Conservation (phyloP, 2,113 vertebrate genomes). For the Campylomormyrus tamandua region DNA sequence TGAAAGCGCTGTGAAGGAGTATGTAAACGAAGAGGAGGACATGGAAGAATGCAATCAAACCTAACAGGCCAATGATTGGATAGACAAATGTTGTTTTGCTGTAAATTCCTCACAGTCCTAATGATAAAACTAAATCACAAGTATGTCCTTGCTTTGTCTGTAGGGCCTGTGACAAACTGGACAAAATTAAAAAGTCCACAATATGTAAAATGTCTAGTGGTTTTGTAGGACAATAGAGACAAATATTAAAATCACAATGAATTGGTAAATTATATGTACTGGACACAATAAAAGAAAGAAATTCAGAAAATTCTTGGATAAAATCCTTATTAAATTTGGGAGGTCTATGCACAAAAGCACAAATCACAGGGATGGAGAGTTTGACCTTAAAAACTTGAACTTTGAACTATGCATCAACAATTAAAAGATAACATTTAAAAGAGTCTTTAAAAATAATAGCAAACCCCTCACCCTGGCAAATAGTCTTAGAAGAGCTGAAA, state of each 20-base stretch:
- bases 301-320: neutral
- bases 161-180: neutral
- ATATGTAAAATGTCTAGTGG: neutral
- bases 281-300: neutral
- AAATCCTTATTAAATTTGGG: neutral
- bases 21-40: neutral
- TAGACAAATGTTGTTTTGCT: neutral
- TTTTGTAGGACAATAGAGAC: neutral
- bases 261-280: neutral
- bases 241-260: neutral
- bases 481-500: no score
- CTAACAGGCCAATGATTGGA: neutral
- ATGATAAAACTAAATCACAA: neutral
- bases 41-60: neutral
- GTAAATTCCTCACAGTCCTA: neutral
- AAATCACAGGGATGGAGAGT: neutral
- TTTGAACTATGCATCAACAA: neutral
- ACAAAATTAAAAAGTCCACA: neutral
- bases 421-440: neutral
- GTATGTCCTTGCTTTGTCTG: neutral
- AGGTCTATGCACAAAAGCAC: neutral
- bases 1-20: neutral
- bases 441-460: neutral
- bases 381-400: neutral
- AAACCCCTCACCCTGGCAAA: neutral